These are phyloP conservation scores for Agrotis clavis DNA, from an alignment of 2,888 invertebrate genomes.

Conservation along the genomic window DNA sequence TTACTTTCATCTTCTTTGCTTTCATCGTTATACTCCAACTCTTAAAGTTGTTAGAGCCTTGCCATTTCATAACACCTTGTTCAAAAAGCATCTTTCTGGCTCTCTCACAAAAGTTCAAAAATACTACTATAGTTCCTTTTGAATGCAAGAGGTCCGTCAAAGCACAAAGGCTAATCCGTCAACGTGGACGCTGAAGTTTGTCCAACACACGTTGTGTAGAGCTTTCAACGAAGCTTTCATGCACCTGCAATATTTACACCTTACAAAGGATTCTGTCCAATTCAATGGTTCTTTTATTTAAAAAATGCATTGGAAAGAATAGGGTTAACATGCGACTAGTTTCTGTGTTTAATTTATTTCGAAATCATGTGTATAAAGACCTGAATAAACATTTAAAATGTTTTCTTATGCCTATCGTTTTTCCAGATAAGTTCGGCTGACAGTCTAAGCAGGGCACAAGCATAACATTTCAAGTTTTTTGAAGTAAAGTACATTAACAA, in stretches of 20 bases:
- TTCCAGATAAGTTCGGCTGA: too few species aligned
- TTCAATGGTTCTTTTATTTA: neutral
- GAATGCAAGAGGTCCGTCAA: constrained; percentile 31
- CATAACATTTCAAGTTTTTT: too few species aligned
- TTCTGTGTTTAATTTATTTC: too few species aligned
- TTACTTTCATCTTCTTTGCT: too few species aligned
- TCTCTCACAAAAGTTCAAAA: constrained; percentile 2
- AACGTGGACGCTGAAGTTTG: constrained; percentile 22
- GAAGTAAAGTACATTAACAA: too few species aligned
- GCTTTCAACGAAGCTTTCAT: constrained; percentile 1
- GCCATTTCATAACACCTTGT: neutral
- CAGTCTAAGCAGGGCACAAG: too few species aligned
- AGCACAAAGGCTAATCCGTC: constrained; percentile 35
- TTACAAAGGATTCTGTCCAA: constrained; percentile 4
- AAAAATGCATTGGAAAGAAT: neutral
- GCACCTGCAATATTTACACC: constrained; percentile 7
- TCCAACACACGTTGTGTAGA: constrained; percentile 18
- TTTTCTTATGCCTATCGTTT: too few species aligned
- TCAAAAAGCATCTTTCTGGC: neutral
- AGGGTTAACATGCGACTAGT: too few species aligned
- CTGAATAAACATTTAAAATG: too few species aligned
- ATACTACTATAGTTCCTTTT: constrained; percentile 36
- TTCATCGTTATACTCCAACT: too few species aligned
- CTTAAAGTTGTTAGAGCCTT: too few species aligned
- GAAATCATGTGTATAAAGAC: too few species aligned